phyloP scores from a whole-genome alignment of 2,797 vertebrate genomes.

The Basileuterus tristriatus region DNA sequence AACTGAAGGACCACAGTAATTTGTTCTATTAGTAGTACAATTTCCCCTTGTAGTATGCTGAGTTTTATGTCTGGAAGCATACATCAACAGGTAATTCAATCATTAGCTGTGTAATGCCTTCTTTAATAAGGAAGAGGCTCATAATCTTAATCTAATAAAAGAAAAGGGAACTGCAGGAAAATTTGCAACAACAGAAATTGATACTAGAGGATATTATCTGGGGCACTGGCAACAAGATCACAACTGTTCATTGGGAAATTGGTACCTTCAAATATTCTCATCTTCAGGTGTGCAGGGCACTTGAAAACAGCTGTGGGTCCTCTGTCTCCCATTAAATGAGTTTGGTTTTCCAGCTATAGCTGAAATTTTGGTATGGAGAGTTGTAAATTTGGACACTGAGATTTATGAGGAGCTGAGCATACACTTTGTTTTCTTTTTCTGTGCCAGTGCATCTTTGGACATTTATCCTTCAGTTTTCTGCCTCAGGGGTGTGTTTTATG shows the following conservation, averaged over 20 bases:
- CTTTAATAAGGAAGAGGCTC: constrained; percentile 45
- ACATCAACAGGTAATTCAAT: constrained; percentile 17
- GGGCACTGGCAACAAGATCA: neutral
- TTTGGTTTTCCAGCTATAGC: neutral
- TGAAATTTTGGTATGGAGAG: neutral
- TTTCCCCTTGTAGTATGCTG: constrained; percentile 18
- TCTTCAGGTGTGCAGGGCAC: neutral
- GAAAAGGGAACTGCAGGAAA: neutral
- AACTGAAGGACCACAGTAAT: neutral
- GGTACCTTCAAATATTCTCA: neutral
- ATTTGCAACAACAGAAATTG: neutral
- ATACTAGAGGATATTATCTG: neutral
- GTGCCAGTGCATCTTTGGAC: neutral
- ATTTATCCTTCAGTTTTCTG: neutral
- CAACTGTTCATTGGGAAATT: neutral
- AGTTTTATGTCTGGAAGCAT: constrained; percentile 7
- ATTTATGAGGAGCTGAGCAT: neutral
- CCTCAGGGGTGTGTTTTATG: neutral
- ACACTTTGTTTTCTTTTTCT: neutral
- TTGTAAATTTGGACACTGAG: neutral
- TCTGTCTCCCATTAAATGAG: neutral
- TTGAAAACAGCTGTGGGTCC: neutral
- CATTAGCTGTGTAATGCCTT: neutral
- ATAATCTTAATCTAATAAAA: constrained; percentile 28
- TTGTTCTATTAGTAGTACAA: neutral